Percentiles rank a stretch among this genome's conserved stretches.
Conservation (phyloP, 2,797 vertebrate genomes). For the Platalea minor region DNA sequence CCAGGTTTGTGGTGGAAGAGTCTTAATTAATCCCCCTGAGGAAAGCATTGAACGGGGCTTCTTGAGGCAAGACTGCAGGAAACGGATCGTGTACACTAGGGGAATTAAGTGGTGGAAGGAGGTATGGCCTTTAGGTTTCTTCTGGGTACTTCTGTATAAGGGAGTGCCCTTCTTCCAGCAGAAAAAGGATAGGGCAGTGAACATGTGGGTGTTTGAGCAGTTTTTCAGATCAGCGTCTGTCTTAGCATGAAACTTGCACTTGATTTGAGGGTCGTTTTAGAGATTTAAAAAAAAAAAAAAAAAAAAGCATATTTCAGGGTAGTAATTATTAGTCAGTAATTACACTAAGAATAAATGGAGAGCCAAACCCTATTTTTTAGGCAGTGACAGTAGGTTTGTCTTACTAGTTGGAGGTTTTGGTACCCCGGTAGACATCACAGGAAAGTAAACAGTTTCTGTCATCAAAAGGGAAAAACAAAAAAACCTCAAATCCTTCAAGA, state of each 20-base stretch:
- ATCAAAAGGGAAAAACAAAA: not conserved
- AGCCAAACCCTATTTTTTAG: not conserved
- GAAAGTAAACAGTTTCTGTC: not conserved
- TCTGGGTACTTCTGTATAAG: not conserved
- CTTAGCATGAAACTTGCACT: not conserved
- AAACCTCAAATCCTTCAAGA: fast-evolving
- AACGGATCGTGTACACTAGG: fast-evolving
- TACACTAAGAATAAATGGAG: not conserved
- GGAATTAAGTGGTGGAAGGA: not conserved
- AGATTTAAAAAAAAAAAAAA: too few relatives aligned
- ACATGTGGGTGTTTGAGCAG: not conserved
- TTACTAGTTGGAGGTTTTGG: not conserved
- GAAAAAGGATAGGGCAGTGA: not conserved
- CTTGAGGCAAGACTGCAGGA: not conserved
- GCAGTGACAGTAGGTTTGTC: not conserved
- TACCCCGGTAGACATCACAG: not conserved
- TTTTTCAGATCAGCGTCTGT: not conserved
- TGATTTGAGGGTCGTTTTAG: not conserved
- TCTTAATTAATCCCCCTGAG: constrained; percentile 31
- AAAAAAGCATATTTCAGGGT: not conserved
- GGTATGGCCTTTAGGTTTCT: not conserved
- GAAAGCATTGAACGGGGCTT: not conserved
- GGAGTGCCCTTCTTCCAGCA: not conserved
- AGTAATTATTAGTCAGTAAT: not conserved
- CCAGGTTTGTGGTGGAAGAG: not conserved